Percentiles rank a stretch among this genome's conserved stretches.
Evolutionary conservation across 2,888 invertebrate genomes (phyloP).

Genomic region (Xestobium rufovillosum): DNA sequence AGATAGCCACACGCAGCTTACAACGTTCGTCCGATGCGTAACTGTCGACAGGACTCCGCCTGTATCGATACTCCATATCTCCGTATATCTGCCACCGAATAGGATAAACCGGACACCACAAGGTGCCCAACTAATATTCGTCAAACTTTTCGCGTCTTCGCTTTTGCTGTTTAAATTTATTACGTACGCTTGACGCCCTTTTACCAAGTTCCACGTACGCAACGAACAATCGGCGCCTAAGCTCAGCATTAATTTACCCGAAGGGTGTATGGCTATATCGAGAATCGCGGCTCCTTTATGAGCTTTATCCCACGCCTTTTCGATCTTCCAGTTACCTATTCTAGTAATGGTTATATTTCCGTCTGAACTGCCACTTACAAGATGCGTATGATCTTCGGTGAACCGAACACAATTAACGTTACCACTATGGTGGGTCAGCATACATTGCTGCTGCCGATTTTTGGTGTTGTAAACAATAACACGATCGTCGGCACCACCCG

Average conservation of each 20-base stretch:
- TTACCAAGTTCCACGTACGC: conserved; percentile 89
- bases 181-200: conserved; percentile 82
- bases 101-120: conserved; percentile 71
- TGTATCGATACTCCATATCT: conserved; percentile 73
- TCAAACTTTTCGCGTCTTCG: conserved; percentile 38
- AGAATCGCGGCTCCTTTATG: conserved; percentile 73
- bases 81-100: conserved; percentile 61
- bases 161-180: conserved; percentile 74
- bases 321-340: conserved; percentile 77
- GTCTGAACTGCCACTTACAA: conserved; percentile 80
- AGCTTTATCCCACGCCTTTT: conserved; percentile 74
- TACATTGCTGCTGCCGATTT: conserved; percentile 68
- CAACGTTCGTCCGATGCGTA: conserved; percentile 61
- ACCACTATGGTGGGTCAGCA: conserved; percentile 74
- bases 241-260: conserved; percentile 81
- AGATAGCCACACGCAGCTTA: conserved; percentile 61
- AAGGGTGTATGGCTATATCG: conserved; percentile 76
- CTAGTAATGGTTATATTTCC: conserved; percentile 75
- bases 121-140: conserved; percentile 58
- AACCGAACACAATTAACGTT: conserved; percentile 75
- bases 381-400: conserved; percentile 66
- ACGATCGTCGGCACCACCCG: conserved; percentile 85
- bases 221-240: conserved; percentile 78
- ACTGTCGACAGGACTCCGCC: conserved; percentile 65
- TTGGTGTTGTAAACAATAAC: conserved; percentile 79